phyloP scores from a whole-genome alignment of 2,888 invertebrate species.

The Alcis repandata region DNA sequence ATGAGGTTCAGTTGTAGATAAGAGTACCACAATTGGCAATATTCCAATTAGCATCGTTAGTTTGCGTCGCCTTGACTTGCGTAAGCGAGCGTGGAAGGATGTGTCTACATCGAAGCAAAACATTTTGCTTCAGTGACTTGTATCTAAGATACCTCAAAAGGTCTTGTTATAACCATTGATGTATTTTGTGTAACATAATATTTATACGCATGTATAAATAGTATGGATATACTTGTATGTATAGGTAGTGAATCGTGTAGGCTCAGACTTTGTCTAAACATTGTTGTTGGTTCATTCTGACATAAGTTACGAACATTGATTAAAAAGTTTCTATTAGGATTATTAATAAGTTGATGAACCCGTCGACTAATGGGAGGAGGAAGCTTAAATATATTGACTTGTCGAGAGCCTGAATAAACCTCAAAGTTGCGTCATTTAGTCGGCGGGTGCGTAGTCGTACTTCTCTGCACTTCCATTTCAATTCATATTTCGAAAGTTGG shows the following conservation, averaged over 20 bases:
- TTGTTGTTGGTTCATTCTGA: conserved; percentile 29
- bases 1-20: conserved; percentile 41
- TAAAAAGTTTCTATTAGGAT: conserved; percentile 22
- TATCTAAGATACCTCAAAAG: conserved; percentile 15
- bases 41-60: conserved; percentile 51
- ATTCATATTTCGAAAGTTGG: conserved; percentile 8
- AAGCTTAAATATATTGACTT: conserved; percentile 15
- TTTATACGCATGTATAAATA: no score
- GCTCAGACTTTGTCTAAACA: conserved; percentile 18
- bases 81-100: conserved; percentile 40
- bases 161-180: conserved; percentile 2
- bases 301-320: conserved; percentile 35
- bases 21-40: conserved; percentile 47
- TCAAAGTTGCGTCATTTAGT: conserved; percentile 11
- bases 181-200: no score
- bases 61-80: conserved; percentile 38
- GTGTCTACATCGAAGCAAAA: conserved; percentile 38
- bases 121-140: conserved; percentile 27
- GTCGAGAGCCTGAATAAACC: conserved; percentile 5
- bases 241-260: no score
- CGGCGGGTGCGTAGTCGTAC: neutral
- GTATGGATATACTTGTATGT: no score
- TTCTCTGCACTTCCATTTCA: conserved; percentile 7
- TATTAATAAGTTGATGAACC: conserved; percentile 22
- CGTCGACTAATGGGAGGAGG: conserved; percentile 9